Base-by-base conservation (phyloP, 2,797 vertebrate species). In the Coranthus polyacanthus region DNA sequence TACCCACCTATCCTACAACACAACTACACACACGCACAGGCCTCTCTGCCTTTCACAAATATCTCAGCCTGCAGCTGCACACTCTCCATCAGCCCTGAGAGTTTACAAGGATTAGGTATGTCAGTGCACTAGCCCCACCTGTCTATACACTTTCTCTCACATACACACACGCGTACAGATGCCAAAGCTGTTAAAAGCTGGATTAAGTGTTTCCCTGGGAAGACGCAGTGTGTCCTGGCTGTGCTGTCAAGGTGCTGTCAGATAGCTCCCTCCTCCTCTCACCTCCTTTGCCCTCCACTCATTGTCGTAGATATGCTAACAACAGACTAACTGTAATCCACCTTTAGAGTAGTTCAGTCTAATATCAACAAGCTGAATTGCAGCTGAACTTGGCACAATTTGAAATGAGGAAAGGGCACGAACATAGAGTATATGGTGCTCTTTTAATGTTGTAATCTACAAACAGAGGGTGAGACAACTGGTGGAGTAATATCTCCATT, bases 101-200 rank as follows among this genome's bases (percentile, higher is more conserved):
- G 82, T 92, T 93, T 92, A 91, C 79, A 83, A 86, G 90, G 90
- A 89, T 85, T 84, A 88, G 72, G 79, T 82, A 85, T 93, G 91
- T 92, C 92, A 90, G 85, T 60, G 46, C 68, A 55, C 62, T n/a
- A 38, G 80, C 71, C 63, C 59, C 72, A 66, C 80, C 72, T 66
- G 50, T 77, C 84, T 76, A 55, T 66, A 65, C 72, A 42, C 52
- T 72, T 69, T 82, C 69, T 22, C 74, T 63, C 76, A 82, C 75
- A 75, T 71, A 52, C 56, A 43, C 53, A 63, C 38, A 72, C 62
- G 75, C 43, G 8, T 66, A 78, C 69, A 80, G 79, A 88, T 83
- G 79, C 79, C 88, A 89, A 79, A 84, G 79, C 85, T 86, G 87
- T 88, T 91, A 90, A 90, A 91, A 86, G 82, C 58, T 80, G 88